A percentile compares a stretch with the other conserved stretches of the same genome.
phyloP scores from a whole-genome alignment of 2,888 invertebrate species.

The Calliphora vomitoria region DNA sequence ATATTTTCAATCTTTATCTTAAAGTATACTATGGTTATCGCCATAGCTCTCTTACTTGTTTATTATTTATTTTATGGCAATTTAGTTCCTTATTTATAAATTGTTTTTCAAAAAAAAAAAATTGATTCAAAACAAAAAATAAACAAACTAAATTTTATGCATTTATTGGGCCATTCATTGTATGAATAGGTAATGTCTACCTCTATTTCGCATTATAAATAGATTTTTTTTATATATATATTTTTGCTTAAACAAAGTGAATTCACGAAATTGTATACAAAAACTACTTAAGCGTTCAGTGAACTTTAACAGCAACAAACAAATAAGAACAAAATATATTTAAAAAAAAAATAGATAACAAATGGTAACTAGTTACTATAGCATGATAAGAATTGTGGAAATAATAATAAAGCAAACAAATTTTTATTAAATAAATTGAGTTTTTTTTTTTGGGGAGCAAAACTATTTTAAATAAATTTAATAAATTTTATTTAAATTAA shows the following conservation, averaged over 20 bases:
- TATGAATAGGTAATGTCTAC: background rate
- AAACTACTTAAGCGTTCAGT: conserved; percentile 9
- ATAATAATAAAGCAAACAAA: background rate
- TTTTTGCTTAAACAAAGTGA: background rate
- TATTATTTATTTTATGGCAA: background rate
- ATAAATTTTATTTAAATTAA: no score
- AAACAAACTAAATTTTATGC: background rate
- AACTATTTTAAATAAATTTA: no score
- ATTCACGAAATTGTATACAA: background rate
- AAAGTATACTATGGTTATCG: no score
- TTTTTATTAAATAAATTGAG: background rate
- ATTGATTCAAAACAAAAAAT: background rate
- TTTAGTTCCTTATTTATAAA: background rate
- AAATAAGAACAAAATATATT: background rate
- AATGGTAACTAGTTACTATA: background rate
- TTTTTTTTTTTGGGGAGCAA: no score
- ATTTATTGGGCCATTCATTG: background rate
- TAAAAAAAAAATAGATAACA: conserved; percentile 18
- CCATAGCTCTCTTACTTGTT: no score
- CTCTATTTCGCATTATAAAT: background rate
- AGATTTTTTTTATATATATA: background rate
- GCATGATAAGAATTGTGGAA: conserved; percentile 10
- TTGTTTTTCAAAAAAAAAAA: background rate
- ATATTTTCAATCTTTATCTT: no score
- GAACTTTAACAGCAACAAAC: background rate